Percentiles rank a stretch among this genome's conserved stretches.
phyloP scores from a whole-genome alignment of 2,888 invertebrate genomes.

The Hanleya hanleyi region DNA sequence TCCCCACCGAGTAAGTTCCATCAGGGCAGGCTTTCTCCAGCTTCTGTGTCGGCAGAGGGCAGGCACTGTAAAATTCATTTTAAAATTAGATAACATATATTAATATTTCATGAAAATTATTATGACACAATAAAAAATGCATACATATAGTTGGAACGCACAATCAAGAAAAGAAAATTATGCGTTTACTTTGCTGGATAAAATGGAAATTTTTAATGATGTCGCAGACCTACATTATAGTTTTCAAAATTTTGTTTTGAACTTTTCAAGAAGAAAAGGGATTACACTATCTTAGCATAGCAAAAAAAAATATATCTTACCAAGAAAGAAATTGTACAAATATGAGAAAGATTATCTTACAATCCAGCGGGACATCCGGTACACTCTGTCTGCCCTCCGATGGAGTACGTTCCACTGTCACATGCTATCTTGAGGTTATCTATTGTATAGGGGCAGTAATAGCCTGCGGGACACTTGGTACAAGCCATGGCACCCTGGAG shows the following conservation, averaged over 20 bases:
- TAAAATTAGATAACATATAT: no score
- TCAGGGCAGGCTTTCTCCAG: constrained; percentile 49
- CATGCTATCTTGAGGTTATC: constrained; percentile 43
- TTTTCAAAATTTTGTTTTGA: no score
- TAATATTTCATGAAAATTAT: no score
- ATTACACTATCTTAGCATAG: not conserved
- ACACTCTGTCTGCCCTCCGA: constrained; percentile 47
- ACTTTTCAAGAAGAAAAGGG: not conserved
- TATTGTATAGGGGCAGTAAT: constrained; percentile 51
- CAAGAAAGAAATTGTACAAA: not conserved
- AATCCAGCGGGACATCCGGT: constrained; percentile 55
- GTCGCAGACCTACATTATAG: no score
- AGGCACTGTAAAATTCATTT: constrained; percentile 50
- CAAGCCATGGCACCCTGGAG: constrained; percentile 51
- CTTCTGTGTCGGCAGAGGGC: constrained; percentile 47
- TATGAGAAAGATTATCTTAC: constrained; percentile 41
- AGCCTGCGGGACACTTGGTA: constrained; percentile 54
- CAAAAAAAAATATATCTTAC: not conserved
- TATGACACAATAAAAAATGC: no score
- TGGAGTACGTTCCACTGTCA: constrained; percentile 51
- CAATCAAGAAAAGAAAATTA: no score
- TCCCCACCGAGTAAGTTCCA: constrained; percentile 62
- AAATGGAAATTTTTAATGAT: no score
- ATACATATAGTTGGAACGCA: no score
- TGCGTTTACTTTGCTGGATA: no score